These are phyloP conservation scores for Agonum fuliginosum DNA, from an alignment of 2,888 invertebrate species.

Conservation along the genomic window DNA sequence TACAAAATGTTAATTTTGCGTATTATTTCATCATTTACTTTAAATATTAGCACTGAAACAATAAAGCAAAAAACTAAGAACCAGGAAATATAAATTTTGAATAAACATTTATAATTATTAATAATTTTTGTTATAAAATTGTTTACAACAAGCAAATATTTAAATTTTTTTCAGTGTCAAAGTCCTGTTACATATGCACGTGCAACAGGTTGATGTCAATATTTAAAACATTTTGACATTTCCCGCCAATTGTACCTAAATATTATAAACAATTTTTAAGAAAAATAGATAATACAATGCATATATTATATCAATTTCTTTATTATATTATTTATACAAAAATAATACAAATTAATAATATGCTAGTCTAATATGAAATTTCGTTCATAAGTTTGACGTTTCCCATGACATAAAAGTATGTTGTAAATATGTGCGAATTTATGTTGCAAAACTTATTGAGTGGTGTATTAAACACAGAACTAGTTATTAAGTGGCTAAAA, in stretches of 20 bases:
- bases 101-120: constrained; percentile 15
- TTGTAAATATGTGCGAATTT: constrained; percentile 39
- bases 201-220: constrained; percentile 17
- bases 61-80: constrained; percentile 15
- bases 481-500: constrained; percentile 44
- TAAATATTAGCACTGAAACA: constrained; percentile 16
- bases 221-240: not conserved
- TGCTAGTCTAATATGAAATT: not conserved
- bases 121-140: constrained; percentile 3
- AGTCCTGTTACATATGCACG: not conserved
- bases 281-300: not conserved
- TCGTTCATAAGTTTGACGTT: not conserved
- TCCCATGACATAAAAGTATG: not conserved
- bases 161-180: not conserved
- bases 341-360: no score
- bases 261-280: not conserved
- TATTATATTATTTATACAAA: not conserved
- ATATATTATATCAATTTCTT: not conserved
- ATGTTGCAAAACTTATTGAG: constrained; percentile 37
- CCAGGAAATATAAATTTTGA: not conserved
- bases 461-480: not conserved
- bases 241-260: not conserved
- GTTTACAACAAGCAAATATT: constrained; percentile 11
- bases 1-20: not conserved
- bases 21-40: constrained; percentile 8